Evolutionary conservation across 1,140 invertebrate species (phyloP), one percentile per base, ranked within the genome.

Genomic region (Polypedilum vanderplanki): DNA sequence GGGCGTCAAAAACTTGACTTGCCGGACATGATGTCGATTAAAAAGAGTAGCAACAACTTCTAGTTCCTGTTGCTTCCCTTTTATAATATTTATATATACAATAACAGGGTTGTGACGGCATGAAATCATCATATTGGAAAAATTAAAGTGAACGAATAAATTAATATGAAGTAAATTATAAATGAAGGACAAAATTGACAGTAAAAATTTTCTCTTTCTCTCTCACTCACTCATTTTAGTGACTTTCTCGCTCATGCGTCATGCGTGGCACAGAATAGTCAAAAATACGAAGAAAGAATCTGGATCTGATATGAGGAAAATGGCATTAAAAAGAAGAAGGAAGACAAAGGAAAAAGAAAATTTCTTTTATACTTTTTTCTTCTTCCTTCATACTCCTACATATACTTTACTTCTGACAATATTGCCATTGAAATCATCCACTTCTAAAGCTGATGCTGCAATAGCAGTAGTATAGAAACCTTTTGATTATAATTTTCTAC

Each of bases 161-260:
- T 70, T 70, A 70, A 70, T 70, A 70, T 70, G 18, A 70, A 22
- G 17, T 70, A 70, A 70, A 70, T 70, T 70, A 70, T 70, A 70
- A 70, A 70, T 70, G 65, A 70, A 22, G 65, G 65, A 70, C 65
- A 70, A 70, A 33, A 18, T 70, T 18, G 65, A 57, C 20, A 70
- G 7, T 70, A 22, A 70, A 22, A 70, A 70, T 70, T 67, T 70
- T 18, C 20, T 18, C 65, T 22, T n/a, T n/a, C n/a, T n/a, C n/a
- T n/a, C n/a, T n/a, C n/a, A n/a, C n/a, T n/a, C n/a, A n/a, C n/a
- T 33, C 24, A 18, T 70, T 70, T 22, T 18, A 22, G 3, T 57
- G 46, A 57, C 46, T 70, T 18, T 22, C 18, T n/a, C 20, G 65
- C 65, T 67, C 64, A 70, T 70, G 65, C 65, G 65, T 70, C 17